A percentile compares a stretch with the other conserved stretches of the same genome.
Evolutionary conservation across 2,797 vertebrate genomes (phyloP).

Genomic region (Phoebastria nigripes): DNA sequence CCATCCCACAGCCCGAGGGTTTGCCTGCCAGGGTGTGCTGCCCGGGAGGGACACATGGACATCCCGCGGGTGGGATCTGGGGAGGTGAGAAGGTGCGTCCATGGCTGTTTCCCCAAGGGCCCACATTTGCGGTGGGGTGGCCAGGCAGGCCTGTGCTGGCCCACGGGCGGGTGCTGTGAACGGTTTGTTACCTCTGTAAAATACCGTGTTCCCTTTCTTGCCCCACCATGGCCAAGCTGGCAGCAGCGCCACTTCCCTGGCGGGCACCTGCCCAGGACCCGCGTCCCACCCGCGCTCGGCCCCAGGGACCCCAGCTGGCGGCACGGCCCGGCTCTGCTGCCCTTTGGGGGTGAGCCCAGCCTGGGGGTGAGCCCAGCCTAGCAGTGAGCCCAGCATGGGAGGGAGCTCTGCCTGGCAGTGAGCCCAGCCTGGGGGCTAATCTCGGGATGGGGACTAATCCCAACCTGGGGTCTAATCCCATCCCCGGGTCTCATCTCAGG

Average conservation of each 20-base stretch:
- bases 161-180: rapidly evolving
- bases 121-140: background rate
- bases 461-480: background rate
- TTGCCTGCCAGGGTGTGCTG: background rate
- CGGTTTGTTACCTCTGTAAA: background rate
- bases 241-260: background rate
- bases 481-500: background rate
- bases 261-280: background rate
- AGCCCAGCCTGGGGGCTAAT: background rate
- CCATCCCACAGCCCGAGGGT: background rate
- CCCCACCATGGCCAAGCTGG: background rate
- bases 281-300: rapidly evolving
- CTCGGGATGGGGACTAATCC: background rate
- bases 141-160: background rate
- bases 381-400: too few species aligned
- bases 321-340: background rate
- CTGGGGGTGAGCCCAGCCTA: background rate
- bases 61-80: background rate
- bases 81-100: background rate
- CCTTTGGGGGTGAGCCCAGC: background rate
- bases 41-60: background rate
- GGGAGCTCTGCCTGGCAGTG: too few species aligned
- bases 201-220: rapidly evolving
- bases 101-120: background rate
- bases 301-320: rapidly evolving